phyloP scores from a whole-genome alignment of 1,140 invertebrate species.

The Mactra quadrangularis region DNA sequence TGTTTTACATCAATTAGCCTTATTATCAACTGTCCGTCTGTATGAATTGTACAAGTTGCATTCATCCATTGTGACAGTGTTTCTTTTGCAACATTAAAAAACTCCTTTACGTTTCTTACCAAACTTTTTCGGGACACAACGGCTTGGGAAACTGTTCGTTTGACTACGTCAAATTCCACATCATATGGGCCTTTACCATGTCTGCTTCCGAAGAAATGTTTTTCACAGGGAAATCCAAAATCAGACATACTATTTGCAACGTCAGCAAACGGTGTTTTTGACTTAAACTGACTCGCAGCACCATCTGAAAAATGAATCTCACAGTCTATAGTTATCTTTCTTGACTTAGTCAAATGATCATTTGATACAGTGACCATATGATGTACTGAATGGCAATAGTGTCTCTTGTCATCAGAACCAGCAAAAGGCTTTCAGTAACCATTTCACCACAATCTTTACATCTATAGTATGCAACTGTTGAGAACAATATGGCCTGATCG shows the following conservation, averaged over 20 bases:
- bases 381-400: conserved; percentile 50
- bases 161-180: conserved; percentile 64
- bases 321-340: conserved; percentile 25
- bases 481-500: conserved; percentile 17
- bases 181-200: conserved; percentile 69
- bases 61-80: conserved; percentile 33
- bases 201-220: conserved; percentile 65
- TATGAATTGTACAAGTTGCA: too few species aligned
- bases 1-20: neutral
- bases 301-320: conserved; percentile 66
- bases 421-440: conserved; percentile 36
- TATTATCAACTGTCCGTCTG: too few species aligned
- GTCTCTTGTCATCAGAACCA: conserved; percentile 48
- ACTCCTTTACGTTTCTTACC: conserved; percentile 45
- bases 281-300: conserved; percentile 62
- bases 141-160: conserved; percentile 22
- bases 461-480: conserved; percentile 49
- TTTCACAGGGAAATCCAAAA: conserved; percentile 52
- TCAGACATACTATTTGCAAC: conserved; percentile 14
- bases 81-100: conserved; percentile 45
- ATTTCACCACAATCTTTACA: conserved; percentile 25
- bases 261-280: conserved; percentile 56
- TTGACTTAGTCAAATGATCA: neutral
- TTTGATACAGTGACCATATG: conserved; percentile 48
- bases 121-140: conserved; percentile 33